These are phyloP conservation scores for Crotalus adamanteus DNA, from an alignment of 2,797 vertebrate genomes.

Conservation along the genomic window DNA sequence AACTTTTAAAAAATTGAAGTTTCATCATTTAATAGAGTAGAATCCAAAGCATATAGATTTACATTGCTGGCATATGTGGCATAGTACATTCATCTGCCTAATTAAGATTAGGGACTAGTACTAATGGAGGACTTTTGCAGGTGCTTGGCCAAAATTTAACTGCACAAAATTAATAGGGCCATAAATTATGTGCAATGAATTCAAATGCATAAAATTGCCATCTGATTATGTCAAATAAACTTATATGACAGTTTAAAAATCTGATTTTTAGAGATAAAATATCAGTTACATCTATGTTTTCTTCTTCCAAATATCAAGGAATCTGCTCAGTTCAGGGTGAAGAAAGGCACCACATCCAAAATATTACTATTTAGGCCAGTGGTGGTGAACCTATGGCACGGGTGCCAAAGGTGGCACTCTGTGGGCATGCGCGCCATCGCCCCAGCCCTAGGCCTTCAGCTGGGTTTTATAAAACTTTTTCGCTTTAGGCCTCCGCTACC, in stretches of 20 bases:
- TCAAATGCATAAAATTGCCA: neutral
- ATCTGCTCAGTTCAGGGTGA: neutral
- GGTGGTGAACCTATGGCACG: no score
- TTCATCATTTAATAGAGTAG: neutral
- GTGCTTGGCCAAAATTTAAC: neutral
- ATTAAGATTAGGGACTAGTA: neutral
- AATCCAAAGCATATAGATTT: neutral
- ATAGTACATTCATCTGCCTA: neutral
- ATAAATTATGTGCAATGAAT: neutral
- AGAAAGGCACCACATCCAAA: neutral
- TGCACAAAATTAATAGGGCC: neutral
- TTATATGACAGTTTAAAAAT: neutral
- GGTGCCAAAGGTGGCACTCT: no score
- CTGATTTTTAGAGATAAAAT: neutral
- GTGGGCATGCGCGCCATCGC: no score
- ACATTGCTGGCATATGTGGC: neutral
- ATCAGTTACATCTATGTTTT: neutral
- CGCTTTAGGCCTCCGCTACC: no score
- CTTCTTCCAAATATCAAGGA: neutral
- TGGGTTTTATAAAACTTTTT: no score
- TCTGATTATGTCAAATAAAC: neutral
- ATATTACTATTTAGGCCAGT: neutral
- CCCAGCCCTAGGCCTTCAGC: no score
- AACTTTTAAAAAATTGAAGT: constrained; percentile 28
- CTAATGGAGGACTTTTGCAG: neutral